Evolutionary conservation across 53 echinoderm and acorn worm species (phyloP).

Genomic region (Echinometra lucunter): DNA sequence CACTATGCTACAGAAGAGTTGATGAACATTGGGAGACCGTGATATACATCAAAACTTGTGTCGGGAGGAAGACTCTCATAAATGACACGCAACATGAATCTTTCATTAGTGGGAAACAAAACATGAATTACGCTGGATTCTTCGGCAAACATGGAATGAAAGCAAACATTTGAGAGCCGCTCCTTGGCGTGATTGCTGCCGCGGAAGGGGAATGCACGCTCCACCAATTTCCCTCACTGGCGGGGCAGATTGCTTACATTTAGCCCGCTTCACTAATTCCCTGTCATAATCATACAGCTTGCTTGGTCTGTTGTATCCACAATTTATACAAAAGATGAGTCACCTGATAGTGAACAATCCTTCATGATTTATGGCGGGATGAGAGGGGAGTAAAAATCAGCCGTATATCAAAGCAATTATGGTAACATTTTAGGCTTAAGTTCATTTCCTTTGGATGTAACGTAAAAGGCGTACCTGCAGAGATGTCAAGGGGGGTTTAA

Average conservation of each 20-base stretch:
- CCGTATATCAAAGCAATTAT: slow-evolving; percentile 31
- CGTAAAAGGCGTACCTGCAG: not conserved
- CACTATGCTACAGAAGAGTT: not conserved
- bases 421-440: slow-evolving; percentile 34
- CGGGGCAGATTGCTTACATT: slow-evolving; percentile 58
- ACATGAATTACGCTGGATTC: slow-evolving; percentile 25
- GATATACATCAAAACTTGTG: not conserved
- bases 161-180: slow-evolving; percentile 45
- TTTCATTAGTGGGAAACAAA: slow-evolving; percentile 26
- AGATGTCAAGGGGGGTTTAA: slow-evolving; percentile 2
- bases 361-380: slow-evolving; percentile 39
- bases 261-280: slow-evolving; percentile 45
- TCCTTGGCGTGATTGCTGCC: slow-evolving; percentile 47
- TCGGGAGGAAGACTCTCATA: not conserved
- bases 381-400: not conserved
- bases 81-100: slow-evolving; percentile 38
- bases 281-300: slow-evolving; percentile 56
- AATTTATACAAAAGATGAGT: slow-evolving; percentile 64
- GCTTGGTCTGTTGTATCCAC: slow-evolving; percentile 36
- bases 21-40: not conserved
- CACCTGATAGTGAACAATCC: slow-evolving; percentile 22
- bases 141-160: slow-evolving; percentile 7
- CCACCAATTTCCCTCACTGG: slow-evolving; percentile 21
- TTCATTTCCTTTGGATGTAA: slow-evolving; percentile 24
- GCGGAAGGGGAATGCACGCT: slow-evolving; percentile 22